Evolutionary conservation across 2,797 vertebrate species (phyloP).

Genomic region (Gambelia wislizenii): DNA sequence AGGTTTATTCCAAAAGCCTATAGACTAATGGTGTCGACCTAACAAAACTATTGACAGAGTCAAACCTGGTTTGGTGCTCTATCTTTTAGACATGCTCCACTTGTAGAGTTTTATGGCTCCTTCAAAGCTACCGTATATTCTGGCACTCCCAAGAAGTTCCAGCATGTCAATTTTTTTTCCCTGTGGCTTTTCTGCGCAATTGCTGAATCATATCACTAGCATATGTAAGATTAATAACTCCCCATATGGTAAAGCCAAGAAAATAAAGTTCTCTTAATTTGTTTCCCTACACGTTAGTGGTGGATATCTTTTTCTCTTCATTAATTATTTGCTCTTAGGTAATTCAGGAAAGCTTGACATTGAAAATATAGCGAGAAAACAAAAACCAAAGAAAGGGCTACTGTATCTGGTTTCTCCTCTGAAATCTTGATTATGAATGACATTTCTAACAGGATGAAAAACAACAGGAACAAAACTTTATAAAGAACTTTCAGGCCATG

Average conservation of each 20-base stretch:
- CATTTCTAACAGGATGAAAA: constrained; percentile 6
- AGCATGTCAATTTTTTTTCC: background rate
- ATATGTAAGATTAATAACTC: background rate
- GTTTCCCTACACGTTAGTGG: background rate
- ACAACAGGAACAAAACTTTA: background rate
- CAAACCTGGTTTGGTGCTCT: too few species aligned
- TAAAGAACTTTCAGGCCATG: accelerated
- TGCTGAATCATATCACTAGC: background rate
- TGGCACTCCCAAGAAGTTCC: background rate
- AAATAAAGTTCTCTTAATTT: background rate
- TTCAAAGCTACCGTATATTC: background rate
- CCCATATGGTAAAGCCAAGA: background rate
- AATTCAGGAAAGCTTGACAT: background rate
- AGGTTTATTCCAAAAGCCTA: background rate
- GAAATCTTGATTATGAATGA: constrained; percentile 1
- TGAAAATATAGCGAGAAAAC: background rate
- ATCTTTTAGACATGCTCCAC: background rate
- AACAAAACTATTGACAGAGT: background rate
- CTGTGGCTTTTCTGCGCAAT: background rate
- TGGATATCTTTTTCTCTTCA: background rate
- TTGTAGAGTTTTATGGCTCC: background rate
- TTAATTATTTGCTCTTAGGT: constrained; percentile 1
- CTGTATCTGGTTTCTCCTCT: background rate
- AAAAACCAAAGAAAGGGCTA: background rate
- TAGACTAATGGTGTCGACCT: background rate